Base-by-base conservation (phyloP, 2,113 vertebrate genomes). In the Coptodon rendalli region DNA sequence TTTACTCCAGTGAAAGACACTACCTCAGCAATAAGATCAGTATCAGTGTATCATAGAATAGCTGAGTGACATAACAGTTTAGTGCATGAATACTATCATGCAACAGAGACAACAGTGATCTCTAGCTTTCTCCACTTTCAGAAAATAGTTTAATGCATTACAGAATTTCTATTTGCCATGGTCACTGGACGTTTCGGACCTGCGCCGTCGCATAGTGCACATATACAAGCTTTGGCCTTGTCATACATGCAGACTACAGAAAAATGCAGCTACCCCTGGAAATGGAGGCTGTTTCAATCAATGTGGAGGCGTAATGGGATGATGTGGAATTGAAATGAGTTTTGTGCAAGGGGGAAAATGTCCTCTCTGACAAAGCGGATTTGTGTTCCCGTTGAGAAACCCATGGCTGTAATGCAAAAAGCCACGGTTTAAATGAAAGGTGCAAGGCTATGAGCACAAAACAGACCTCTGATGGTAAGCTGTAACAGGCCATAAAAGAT, bases 271-370 rank as follows among this genome's bases (percentile, higher is more conserved):
- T 38, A 50, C 82, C 85, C 73, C 29, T 73, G 88, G 87, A 94
- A 94, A 94, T 90, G 88, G 87, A 91, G 90, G 83, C 85, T 89
- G 79, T 92, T 95, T 94, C 93, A 94, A 94, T 95, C 90, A 93
- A 91, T 56, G 91, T 76, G 92, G 87, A 87, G 87, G 89, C 82
- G 86, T 96, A 93, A 95, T 94, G 94, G 91, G 89, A 95, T 94
- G 93, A 93, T 91, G 88, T 92, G 91, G 88, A 93, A 94, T 87
- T 85, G 86, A 92, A 95, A 95, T 94, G 90, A 93, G 90, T 93
- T 92, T 88, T 89, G 82, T 81, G 82, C 80, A 89, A 89, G 78
- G 86, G 81, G 89, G 89, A 89, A 93, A 94, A 94, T 91, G 94
- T 95, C 89, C 89, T 93, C 87, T 80, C 89, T 86, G 93, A 93